phyloP scores from a whole-genome alignment of 2,113 vertebrate species.

The Meleagris gallopavo region DNA sequence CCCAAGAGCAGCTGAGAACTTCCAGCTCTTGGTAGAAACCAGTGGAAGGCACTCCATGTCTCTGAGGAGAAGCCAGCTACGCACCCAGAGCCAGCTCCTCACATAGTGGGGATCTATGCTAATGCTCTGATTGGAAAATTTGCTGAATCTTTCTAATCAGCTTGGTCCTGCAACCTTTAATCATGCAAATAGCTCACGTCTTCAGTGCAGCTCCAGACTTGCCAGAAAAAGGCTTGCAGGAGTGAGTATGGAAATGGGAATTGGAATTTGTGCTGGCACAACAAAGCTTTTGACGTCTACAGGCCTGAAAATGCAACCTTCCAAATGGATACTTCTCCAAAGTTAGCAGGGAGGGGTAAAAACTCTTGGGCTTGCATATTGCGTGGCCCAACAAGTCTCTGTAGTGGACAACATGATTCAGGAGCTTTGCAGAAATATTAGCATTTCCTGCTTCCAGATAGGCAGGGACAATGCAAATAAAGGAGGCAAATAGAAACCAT shows the following conservation, averaged over 20 bases:
- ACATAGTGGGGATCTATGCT: neutral
- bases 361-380: neutral
- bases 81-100: neutral
- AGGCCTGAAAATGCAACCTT: neutral
- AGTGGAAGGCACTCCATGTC: neutral
- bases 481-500: neutral
- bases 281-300: neutral
- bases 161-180: constrained; percentile 36
- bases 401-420: neutral
- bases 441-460: neutral
- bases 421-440: neutral
- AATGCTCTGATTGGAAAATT: neutral
- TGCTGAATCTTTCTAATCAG: constrained; percentile 41
- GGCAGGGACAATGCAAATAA: neutral
- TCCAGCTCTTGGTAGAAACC: neutral
- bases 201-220: constrained; percentile 33
- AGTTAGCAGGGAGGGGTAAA: neutral
- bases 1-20: constrained; percentile 25
- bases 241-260: neutral
- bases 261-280: constrained; percentile 22
- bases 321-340: neutral
- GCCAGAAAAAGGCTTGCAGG: constrained; percentile 10
- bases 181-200: constrained; percentile 4
- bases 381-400: neutral
- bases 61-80: neutral